Evolutionary conservation across 2,888 invertebrate species (phyloP), one percentile per base, ranked within the genome.

Genomic region (Caenorhabditis drosophilae): DNA sequence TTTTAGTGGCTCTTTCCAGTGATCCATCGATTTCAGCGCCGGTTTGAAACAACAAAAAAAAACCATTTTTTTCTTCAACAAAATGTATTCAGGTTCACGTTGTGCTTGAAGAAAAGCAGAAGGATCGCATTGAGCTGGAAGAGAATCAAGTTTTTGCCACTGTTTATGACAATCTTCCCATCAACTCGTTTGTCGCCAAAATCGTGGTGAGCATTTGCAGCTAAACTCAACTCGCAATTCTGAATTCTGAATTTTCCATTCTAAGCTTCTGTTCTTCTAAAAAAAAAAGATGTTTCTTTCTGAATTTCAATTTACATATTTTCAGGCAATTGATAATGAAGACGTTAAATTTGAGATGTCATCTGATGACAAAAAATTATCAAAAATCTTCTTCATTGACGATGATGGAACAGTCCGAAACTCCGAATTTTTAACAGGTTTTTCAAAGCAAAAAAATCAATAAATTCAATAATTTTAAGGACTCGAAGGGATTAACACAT

Each of bases 131-230:
- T 16, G 2, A 18, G 2, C 40, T 64, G 2, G 26, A 25, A 9
- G 64, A 64, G 36, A 44, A 41, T 15, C 59, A 64, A n/a, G 26
- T 64, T 3, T 54, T 64, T 22, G 64, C 64, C 1, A 44, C 59
- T 1, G 52, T 64, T 4, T 64, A 35, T 25, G 64, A 64, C 20
- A 55, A 64, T 16, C 44, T 56, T 4, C 64, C 64, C 0, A 51
- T 51, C 6, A 31, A 47, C 4, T 64, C 64, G 9, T 64, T 40
- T 35, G 38, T 64, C 0, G 54, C 48, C 20, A 64, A 45, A 45
- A 47, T 64, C 3, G 59, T 55, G 15, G 53, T 57, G n/a, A n/a
- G n/a, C n/a, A n/a, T n/a, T n/a, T n/a, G n/a, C n/a, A n/a, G n/a
- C n/a, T n/a, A n/a, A n/a, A n/a, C n/a, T n/a, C n/a, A n/a, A n/a